Percentiles rank a stretch among this genome's conserved stretches.
phyloP scores from a whole-genome alignment of 2,113 vertebrate species.

The Poeciliopsis prolifica region DNA sequence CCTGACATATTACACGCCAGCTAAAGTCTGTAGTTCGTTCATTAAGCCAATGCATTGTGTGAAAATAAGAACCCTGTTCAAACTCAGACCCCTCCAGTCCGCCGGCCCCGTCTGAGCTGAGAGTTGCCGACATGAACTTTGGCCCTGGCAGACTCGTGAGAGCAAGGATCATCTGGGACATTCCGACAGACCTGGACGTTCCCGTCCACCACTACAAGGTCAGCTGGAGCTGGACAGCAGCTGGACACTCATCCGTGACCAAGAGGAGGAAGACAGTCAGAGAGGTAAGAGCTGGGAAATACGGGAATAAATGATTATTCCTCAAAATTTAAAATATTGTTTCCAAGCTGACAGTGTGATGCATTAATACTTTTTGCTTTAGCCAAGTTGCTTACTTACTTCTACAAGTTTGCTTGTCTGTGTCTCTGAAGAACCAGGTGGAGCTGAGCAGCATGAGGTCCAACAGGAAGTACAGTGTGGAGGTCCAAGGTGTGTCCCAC shows the following conservation, averaged over 20 bases:
- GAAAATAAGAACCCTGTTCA: conserved; percentile 59
- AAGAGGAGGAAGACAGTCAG: conserved; percentile 86
- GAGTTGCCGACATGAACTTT: conserved; percentile 66
- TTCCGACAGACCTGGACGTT: conserved; percentile 84
- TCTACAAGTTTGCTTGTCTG: not conserved
- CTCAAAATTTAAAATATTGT: too few relatives aligned
- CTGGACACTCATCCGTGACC: conserved; percentile 80
- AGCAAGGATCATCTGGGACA: conserved; percentile 81
- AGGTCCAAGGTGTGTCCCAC: conserved; percentile 88
- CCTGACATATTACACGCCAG: conserved; percentile 4
- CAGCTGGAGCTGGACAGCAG: conserved; percentile 87
- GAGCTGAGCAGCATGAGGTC: conserved; percentile 84
- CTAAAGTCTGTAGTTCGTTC: too few relatives aligned
- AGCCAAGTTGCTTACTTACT: too few relatives aligned
- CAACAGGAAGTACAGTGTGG: conserved; percentile 85
- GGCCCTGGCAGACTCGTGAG: conserved; percentile 77
- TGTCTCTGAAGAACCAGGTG: conserved; percentile 71
- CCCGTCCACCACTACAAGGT: conserved; percentile 92
- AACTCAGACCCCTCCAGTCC: conserved; percentile 81
- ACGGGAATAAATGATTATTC: too few relatives aligned
- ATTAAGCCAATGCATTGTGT: too few relatives aligned
- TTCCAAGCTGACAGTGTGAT: too few relatives aligned
- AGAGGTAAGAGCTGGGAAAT: conserved; percentile 76
- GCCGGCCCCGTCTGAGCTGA: conserved; percentile 76
- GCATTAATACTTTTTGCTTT: too few relatives aligned